Percentiles rank a stretch among this genome's conserved stretches.
Evolutionary conservation across 2,888 invertebrate species (phyloP).

Genomic region (Anarsia innoxiella): DNA sequence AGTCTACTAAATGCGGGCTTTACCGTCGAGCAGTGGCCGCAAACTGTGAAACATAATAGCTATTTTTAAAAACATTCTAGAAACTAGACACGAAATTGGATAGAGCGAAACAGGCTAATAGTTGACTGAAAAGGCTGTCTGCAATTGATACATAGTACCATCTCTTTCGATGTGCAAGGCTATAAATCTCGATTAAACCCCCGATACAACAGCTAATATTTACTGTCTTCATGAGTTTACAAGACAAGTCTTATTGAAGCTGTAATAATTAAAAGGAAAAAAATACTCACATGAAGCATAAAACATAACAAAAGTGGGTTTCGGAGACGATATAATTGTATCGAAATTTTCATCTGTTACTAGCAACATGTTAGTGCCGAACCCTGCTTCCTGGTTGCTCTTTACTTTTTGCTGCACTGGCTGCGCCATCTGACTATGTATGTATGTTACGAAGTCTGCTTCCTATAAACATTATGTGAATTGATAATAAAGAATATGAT

Average conservation of each 20-base stretch:
- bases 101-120: no score
- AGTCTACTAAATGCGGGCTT: constrained; percentile 79
- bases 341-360: constrained; percentile 78
- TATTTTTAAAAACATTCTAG: background rate
- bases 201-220: no score
- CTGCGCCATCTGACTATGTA: constrained; percentile 52
- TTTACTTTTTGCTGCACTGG: constrained; percentile 25
- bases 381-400: constrained; percentile 50
- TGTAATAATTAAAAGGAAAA: no score
- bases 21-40: constrained; percentile 80
- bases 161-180: no score
- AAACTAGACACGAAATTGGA: no score
- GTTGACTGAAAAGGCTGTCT: no score
- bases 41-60: constrained; percentile 73
- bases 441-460: constrained; percentile 79
- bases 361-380: constrained; percentile 58
- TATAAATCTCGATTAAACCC: no score
- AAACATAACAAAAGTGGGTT: constrained; percentile 83
- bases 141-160: no score
- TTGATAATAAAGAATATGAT: no score
- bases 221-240: no score
- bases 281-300: constrained; percentile 83
- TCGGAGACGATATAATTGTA: constrained; percentile 68
- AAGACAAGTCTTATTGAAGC: no score
- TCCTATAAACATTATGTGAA: no score